Evolutionary conservation across 2,888 invertebrate genomes (phyloP).

Genomic region (Synergus itoensis): DNA sequence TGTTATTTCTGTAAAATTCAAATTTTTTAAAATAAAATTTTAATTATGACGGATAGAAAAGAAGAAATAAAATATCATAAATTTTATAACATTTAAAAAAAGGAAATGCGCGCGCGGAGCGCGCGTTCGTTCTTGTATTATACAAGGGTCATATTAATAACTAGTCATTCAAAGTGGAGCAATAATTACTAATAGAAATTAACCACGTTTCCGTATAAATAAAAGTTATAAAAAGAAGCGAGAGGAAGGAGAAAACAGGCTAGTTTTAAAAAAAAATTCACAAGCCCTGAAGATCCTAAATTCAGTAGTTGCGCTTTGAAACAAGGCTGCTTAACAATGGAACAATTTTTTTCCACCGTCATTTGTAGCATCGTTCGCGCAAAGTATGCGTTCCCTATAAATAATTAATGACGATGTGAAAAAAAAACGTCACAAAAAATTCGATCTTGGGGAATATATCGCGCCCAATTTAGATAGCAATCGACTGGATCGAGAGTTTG

Average conservation of each 20-base stretch:
- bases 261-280: too few relatives aligned
- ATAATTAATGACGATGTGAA: conserved; percentile 21
- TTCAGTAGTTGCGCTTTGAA: neutral
- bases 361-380: neutral
- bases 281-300: neutral
- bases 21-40: too few relatives aligned
- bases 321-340: conserved; percentile 23
- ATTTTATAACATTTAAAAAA: too few relatives aligned
- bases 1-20: too few relatives aligned
- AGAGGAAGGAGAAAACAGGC: neutral
- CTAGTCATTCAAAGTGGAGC: too few relatives aligned
- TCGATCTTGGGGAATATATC: conserved; percentile 20
- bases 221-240: neutral
- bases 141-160: too few relatives aligned
- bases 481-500: conserved; percentile 37
- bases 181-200: neutral
- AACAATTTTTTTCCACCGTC: conserved; percentile 24
- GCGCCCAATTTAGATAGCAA: conserved; percentile 28
- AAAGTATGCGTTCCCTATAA: conserved; percentile 27
- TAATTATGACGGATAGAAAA: too few relatives aligned
- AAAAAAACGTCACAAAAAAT: conserved; percentile 1
- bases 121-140: too few relatives aligned
- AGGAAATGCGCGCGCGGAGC: too few relatives aligned
- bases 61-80: too few relatives aligned
- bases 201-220: neutral